These are phyloP conservation scores for Brachynemurus nebulosus DNA, from an alignment of 2,888 invertebrate species.

Conservation along the genomic window DNA sequence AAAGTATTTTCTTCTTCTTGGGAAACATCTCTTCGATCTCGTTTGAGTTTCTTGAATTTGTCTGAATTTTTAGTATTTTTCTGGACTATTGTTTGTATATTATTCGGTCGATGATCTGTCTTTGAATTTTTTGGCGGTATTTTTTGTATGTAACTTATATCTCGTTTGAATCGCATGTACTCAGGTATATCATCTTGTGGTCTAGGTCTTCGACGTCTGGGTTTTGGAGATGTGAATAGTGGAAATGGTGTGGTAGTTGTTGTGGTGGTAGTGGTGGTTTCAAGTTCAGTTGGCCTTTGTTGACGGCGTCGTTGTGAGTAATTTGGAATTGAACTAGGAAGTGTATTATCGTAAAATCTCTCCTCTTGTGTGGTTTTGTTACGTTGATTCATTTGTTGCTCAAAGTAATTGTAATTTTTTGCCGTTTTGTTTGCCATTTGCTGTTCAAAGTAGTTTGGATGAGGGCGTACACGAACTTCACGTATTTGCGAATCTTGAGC, in stretches of 20 bases:
- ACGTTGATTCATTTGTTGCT: too few relatives aligned
- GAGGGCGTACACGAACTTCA: background rate
- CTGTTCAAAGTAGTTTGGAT: background rate
- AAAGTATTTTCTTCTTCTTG: background rate
- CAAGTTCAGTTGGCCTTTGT: background rate
- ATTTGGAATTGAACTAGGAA: too few relatives aligned
- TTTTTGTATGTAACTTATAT: constrained; percentile 1
- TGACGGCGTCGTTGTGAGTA: background rate
- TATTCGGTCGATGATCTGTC: background rate
- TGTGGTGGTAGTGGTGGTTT: background rate
- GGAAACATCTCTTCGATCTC: background rate
- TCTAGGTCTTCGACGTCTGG: background rate
- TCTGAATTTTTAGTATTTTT: background rate
- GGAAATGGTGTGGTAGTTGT: background rate
- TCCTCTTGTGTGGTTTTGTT: too few relatives aligned
- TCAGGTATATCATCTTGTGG: background rate
- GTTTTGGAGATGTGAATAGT: background rate
- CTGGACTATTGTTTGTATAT: background rate
- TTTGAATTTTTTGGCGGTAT: constrained; percentile 2
- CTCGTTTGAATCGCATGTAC: background rate
- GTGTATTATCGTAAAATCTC: too few relatives aligned
- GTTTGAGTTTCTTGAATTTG: background rate
- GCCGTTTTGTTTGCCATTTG: background rate
- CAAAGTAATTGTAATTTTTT: background rate
- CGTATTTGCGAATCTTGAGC: background rate